Percentiles rank a stretch among this genome's conserved stretches.
phyloP scores from a whole-genome alignment of 2,888 invertebrate species.

The Drosophila atripex region DNA sequence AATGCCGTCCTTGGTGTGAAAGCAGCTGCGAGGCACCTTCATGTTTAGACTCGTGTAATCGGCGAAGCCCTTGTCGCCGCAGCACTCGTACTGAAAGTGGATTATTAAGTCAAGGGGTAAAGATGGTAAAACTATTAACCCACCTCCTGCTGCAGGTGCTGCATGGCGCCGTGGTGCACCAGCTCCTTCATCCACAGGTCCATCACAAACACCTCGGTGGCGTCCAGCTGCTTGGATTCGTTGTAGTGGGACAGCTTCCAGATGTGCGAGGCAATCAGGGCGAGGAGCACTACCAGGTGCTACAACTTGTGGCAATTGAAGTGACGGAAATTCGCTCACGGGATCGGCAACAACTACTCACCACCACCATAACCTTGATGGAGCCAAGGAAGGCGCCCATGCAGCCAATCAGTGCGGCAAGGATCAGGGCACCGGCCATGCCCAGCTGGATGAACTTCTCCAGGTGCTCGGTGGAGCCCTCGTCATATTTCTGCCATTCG shows the following conservation, averaged over 20 bases:
- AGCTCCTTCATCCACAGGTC: slow-evolving; percentile 72
- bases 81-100: slow-evolving; percentile 71
- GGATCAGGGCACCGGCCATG: slow-evolving; percentile 61
- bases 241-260: slow-evolving; percentile 75
- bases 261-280: slow-evolving; percentile 63
- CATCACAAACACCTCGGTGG: slow-evolving; percentile 67
- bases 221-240: slow-evolving; percentile 59
- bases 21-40: slow-evolving; percentile 69
- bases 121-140: neutral
- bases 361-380: slow-evolving; percentile 71
- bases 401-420: slow-evolving; percentile 75
- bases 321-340: neutral
- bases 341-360: slow-evolving; percentile 40
- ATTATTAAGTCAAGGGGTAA: neutral
- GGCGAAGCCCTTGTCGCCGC: slow-evolving; percentile 66
- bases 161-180: slow-evolving; percentile 68
- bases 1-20: slow-evolving; percentile 53
- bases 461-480: slow-evolving; percentile 65
- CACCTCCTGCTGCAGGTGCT: slow-evolving; percentile 67
- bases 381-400: slow-evolving; percentile 76
- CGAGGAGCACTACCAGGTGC: slow-evolving; percentile 66
- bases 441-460: slow-evolving; percentile 70
- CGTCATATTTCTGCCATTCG: slow-evolving; percentile 64
- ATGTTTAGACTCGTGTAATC: slow-evolving; percentile 65
- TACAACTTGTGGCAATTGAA: slow-evolving; percentile 26